Evolutionary conservation across 2,888 invertebrate species (phyloP).

Genomic region (Laothoe populi): DNA sequence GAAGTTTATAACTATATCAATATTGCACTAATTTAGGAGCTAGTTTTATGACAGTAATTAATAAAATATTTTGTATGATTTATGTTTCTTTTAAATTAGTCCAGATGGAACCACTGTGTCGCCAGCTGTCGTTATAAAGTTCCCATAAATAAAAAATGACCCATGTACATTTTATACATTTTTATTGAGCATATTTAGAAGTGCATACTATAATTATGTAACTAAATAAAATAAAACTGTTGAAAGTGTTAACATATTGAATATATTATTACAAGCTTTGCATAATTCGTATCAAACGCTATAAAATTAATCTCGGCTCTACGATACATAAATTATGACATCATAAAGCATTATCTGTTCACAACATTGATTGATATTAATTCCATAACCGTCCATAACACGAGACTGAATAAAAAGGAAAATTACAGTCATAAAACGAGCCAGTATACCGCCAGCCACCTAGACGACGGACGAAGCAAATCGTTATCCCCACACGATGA

Average conservation of each 20-base stretch:
- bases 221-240: background rate
- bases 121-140: background rate
- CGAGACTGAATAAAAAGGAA: conserved; percentile 69
- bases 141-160: background rate
- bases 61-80: background rate
- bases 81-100: background rate
- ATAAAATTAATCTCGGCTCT: conserved; percentile 35
- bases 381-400: conserved; percentile 60
- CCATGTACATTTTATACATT: no score
- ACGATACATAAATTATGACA: conserved; percentile 52
- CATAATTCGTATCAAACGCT: conserved; percentile 20
- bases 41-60: background rate
- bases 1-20: background rate
- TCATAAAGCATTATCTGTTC: conserved; percentile 46
- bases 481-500: conserved; percentile 67
- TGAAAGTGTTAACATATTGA: conserved; percentile 9
- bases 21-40: background rate
- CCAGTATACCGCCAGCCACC: conserved; percentile 50
- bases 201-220: background rate
- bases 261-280: background rate
- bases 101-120: conserved; percentile 13
- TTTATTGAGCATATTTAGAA: background rate
- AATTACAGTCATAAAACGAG: conserved; percentile 75
- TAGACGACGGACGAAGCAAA: conserved; percentile 58
- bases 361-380: conserved; percentile 42